Evolutionary conservation across 2,113 vertebrate genomes (phyloP), one percentile per base, ranked within the genome.

Genomic region (Prunella fulvescens): DNA sequence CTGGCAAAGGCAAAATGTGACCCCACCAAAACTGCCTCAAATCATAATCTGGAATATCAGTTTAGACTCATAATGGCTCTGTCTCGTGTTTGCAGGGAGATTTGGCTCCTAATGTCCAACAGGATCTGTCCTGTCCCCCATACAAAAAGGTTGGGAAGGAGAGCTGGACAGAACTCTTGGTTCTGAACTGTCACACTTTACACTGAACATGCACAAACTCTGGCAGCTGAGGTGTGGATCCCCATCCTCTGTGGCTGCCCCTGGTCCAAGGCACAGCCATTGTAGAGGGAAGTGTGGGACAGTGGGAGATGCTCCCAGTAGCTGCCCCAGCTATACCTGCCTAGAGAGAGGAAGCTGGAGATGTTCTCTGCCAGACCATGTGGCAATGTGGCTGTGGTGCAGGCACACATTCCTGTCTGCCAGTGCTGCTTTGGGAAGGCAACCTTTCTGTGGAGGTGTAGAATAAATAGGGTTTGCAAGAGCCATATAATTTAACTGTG

Each of bases 231-330:
- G 35, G 8, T 39, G 37, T 57, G 54, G 44, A 33, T 65, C 18
- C 22, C 22, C 14, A 11, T 26, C 14, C 31, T 23, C 37, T 70
- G 45, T 19, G 74, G 39, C 56, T 70, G n/a, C 11, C 19, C n/a
- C 29, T 50, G 6, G 65, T 37, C 56, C 3, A n/a, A n/a, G 54
- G 29, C 0, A 0, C 14, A 51, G 57, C 12, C 0, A 0, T 22
- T 40, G 40, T 3, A 40, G 22, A 31, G 11, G 7, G 7, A 66
- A 23, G 6, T 14, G 50, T 11, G 87, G 53, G 26, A 16, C 18
- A 86, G 10, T 7, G 19, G 39, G 31, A 83, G 50, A 28, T 19
- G 18, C 4, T 44, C 9, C 23, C 1, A 2, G 29, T 11, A 60
- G 19, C 62, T 73, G 42, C 7, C 15, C 19, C 5, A 7, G 47